Conservation (phyloP, 2,113 vertebrate species). For the Gasterosteus aculeatus region DNA sequence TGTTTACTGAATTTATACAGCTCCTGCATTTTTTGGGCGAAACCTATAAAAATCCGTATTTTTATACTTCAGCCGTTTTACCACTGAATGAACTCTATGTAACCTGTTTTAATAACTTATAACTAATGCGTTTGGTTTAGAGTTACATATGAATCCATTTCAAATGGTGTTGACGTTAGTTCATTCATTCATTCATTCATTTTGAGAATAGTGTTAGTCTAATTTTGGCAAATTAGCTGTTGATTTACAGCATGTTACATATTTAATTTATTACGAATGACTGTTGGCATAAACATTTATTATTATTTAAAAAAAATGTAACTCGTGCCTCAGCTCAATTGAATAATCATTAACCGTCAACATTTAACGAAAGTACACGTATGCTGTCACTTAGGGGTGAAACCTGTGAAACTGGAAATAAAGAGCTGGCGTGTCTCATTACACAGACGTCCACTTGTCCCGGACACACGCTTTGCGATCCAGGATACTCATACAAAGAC, state of each 20-base stretch:
- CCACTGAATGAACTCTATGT: not conserved
- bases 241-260: not conserved
- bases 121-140: not conserved
- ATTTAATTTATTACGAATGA: not conserved
- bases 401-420: conserved; percentile 2
- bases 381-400: not conserved
- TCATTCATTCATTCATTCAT: not conserved
- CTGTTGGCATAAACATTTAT: not conserved
- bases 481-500: conserved; percentile 40
- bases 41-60: not conserved
- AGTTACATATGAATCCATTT: not conserved
- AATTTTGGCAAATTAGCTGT: not conserved
- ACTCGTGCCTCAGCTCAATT: not conserved
- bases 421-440: not conserved
- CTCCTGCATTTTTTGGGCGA: not conserved
- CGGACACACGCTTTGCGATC: conserved; percentile 20
- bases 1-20: not conserved
- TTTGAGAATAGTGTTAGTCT: no score
- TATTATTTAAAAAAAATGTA: not conserved
- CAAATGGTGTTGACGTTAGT: not conserved
- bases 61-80: not conserved
- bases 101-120: not conserved
- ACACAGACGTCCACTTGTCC: not conserved
- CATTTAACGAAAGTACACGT: not conserved
- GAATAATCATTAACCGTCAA: not conserved